Evolutionary conservation across 2,888 invertebrate species (phyloP), one percentile per base, ranked within the genome.

Genomic region (Brachylomia viminalis): DNA sequence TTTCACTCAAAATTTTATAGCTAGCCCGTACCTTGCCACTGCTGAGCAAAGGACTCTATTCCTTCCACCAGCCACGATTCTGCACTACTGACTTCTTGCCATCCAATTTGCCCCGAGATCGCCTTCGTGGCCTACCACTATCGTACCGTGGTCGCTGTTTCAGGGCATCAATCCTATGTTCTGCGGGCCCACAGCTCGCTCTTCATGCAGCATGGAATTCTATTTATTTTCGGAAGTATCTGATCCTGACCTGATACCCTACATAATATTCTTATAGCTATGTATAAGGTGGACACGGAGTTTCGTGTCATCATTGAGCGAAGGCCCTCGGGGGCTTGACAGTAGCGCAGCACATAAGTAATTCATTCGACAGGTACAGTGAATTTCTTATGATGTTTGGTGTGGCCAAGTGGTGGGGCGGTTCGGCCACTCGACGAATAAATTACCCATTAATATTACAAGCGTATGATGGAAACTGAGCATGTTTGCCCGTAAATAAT

Each of bases 371-470:
- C 75, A 74, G 71, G 62, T 82, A 75, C 77, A 38, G 79, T 92
- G 87, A 91, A 91, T 90, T 88, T 90, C 87, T 89, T 87, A 92
- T 91, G 85, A 87, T 91, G 89, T 92, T 90, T 89, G 86, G 82
- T 77, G 77, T 79, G 62, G 62, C 58, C 79, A 84, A 89, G 84
- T 79, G 33, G 68, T 74, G 73, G 81, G 84, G 86, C 83, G 79
- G 81, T 80, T 72, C 83, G 68, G 68, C 82, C 69, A 81, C 83
- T 70, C 74, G 62, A 42, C 20, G 65, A 68, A 80, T 86, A 80
- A 76, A 76, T 76, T 68, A 75, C 56, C 62, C 61, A 77, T 84
- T 78, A 84, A 75, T 87, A 72, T 70, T 82, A 77, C 38, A 73
- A 68, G 70, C 74, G 59, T 67, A 61, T 79, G 61, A 74, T 81